phyloP scores from a whole-genome alignment of 2,888 invertebrate species.

The Ectemnius lituratus region DNA sequence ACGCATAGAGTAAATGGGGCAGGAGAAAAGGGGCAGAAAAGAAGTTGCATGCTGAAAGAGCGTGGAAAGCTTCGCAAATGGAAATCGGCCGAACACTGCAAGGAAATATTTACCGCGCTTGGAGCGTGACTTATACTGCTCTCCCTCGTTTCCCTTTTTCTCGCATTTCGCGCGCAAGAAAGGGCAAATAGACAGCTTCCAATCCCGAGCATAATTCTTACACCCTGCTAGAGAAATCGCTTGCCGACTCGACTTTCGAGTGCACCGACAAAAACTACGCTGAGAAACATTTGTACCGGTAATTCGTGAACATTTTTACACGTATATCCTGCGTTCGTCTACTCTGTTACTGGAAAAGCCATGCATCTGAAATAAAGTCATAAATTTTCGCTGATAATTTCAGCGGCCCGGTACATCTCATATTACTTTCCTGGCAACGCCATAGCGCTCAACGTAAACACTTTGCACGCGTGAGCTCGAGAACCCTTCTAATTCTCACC shows the following conservation, averaged over 20 bases:
- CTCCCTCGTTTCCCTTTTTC: not conserved
- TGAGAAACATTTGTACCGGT: not conserved
- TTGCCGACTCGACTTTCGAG: not conserved
- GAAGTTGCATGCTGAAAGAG: no score
- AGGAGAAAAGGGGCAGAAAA: no score
- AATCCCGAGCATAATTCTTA: conserved; percentile 21
- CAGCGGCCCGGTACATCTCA: no score
- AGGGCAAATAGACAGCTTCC: conserved; percentile 46
- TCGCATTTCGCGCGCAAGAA: conserved; percentile 24
- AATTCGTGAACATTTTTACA: not conserved
- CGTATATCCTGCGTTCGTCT: not conserved
- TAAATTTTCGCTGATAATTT: no score
- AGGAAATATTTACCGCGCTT: conserved; percentile 50
- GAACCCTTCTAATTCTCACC: conserved; percentile 48
- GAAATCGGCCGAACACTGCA: conserved; percentile 44
- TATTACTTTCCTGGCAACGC: not conserved
- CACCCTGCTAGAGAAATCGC: not conserved
- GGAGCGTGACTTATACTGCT: conserved; percentile 44
- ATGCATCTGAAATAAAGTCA: no score
- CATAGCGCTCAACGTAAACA: not conserved
- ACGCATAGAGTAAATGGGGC: no score
- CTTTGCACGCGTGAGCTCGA: not conserved
- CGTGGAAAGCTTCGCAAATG: conserved; percentile 33
- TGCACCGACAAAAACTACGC: not conserved
- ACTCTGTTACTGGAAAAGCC: no score